Evolutionary conservation across 1,140 invertebrate species (phyloP), one percentile per base, ranked within the genome.

Genomic region (Riptortus pedestris): DNA sequence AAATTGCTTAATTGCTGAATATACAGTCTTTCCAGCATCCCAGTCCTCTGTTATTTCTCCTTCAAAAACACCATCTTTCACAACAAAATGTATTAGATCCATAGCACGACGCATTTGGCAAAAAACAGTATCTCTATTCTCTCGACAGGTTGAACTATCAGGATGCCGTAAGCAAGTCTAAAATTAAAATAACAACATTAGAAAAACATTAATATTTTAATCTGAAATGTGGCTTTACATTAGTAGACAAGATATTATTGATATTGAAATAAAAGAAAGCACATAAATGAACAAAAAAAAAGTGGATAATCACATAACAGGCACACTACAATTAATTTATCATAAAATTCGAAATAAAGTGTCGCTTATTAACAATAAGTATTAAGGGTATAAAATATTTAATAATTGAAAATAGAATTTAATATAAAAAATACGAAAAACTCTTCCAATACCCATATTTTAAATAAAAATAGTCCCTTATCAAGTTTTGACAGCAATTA

Each of bases 11-110:
- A 95, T 80, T 60, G 87, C 85, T 60, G 85, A 83, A 72, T 84
- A 86, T 29, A 91, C 86, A 20, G 90, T 81, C 67, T 81, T 76
- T 69, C 78, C 81, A 68, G 74, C 80, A 69, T 87, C 85, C 79
- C 82, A 83, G 65, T 85, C 81, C 69, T 80, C 83, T 71, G 74
- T 74, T 64, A 72, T 67, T 75, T 74, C 64, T 78, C 76, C 12
- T 38, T 70, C 83, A 31, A 90, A 76, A 11, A 93, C 87, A 4
- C 93, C 93, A 72, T 97, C 93, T 73, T 94, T 93, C 18, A 98
- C 91, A 52, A 98, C 93, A 74, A 92, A 93, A 77, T 98, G 95
- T 72, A 99, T 94, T 43, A 98, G 82, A 75, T 98, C 93, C 85
- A 99, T 93, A 18, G 95, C 93, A 67, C 93, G 81, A 65, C 94